Evolutionary conservation across 2,888 invertebrate genomes (phyloP), one percentile per base, ranked within the genome.

Genomic region (Eupithecia exiguata): DNA sequence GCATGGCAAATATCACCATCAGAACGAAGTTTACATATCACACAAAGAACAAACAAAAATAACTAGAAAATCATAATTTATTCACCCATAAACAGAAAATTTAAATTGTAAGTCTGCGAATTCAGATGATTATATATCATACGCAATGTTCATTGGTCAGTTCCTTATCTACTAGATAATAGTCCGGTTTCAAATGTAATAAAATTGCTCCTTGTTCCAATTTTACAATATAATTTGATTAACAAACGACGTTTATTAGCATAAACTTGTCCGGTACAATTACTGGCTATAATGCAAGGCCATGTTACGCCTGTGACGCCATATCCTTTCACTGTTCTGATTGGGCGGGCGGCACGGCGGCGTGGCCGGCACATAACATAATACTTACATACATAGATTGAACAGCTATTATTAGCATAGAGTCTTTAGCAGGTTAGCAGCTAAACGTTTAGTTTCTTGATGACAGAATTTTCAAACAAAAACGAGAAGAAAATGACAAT

Each of bases 261-360:
- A 73, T 72, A 72, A 73, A 69, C 65, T 71, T 68, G 71, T 58
- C 73, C 79, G 69, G 82, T 80, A 83, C 82, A 84, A 84, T 84
- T 83, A 83, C 78, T 75, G 70, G 71, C 65, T 72, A 75, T 85
- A 86, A 83, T 84, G 81, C 90, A 91, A 91, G 91, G 91, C 85
- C 89, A 84, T 78, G 77, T 74, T 79, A 78, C 75, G 77, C 84
- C 84, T 87, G 85, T 92, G 92, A 92, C 92, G 93, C 86, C 87
- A 89, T 89, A 91, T 89, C 93, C 93, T 93, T 93, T 93, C 93
- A 93, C 93, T 86, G 79, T 74, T 70, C 84, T 84, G 81, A 90
- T 90, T 90, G 91, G 90, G 83, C 84, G 70, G 62, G 30, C 49
- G 43, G 62, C 49, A 21, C 40, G 21, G n/a, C 65, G 65, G 38